A percentile compares a stretch with the other conserved stretches of the same genome.
These are phyloP conservation scores for Heliconius congener DNA, from an alignment of 1,140 invertebrate genomes.

Conservation along the genomic window DNA sequence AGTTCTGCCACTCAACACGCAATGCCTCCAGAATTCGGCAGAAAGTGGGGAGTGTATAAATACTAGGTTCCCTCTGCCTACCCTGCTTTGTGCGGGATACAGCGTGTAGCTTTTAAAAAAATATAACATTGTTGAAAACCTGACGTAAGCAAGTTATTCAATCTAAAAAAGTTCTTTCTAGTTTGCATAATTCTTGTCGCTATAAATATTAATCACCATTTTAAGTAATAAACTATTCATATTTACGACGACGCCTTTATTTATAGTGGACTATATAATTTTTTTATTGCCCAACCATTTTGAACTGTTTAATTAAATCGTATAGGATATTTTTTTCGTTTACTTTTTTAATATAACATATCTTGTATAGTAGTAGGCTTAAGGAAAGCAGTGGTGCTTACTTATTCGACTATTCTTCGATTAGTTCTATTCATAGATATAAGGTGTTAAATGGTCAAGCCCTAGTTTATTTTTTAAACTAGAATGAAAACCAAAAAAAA, in stretches of 20 bases:
- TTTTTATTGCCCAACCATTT: not conserved
- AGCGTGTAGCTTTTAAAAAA: too few species aligned
- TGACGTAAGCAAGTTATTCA: not conserved
- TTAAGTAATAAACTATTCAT: conserved; percentile 7
- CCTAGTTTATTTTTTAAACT: too few species aligned
- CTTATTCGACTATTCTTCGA: too few species aligned
- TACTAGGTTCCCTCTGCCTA: too few species aligned
- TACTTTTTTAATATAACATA: not conserved
- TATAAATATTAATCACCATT: conserved; percentile 5
- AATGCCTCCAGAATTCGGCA: too few species aligned
- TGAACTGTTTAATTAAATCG: not conserved
- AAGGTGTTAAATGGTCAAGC: too few species aligned
- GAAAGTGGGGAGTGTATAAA: too few species aligned
- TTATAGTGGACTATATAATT: not conserved
- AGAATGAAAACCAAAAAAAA: too few species aligned
- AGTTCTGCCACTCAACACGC: too few species aligned
- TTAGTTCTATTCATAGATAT: too few species aligned
- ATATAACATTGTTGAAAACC: not conserved
- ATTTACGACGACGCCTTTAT: conserved; percentile 1
- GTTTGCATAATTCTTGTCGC: conserved; percentile 5
- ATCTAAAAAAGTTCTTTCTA: not conserved
- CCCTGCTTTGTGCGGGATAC: too few species aligned
- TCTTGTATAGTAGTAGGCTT: not conserved
- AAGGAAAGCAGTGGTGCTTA: not conserved
- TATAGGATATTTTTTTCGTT: not conserved